Percentiles rank a stretch among this genome's conserved stretches.
Conservation (phyloP, 2,888 invertebrate species). For the Macrosoma leucophasiata region DNA sequence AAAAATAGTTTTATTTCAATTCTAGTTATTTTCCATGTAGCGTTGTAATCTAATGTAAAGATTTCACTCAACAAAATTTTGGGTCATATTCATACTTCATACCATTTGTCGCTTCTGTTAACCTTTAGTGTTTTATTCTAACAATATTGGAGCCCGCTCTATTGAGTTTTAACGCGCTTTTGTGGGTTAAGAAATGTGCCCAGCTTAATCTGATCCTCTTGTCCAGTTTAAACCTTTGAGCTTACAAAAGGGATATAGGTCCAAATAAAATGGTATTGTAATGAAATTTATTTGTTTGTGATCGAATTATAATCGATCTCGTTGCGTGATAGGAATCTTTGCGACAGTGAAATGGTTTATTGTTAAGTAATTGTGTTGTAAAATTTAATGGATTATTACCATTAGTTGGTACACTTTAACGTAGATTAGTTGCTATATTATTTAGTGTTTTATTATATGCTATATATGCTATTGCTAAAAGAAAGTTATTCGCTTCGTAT, state of each 20-base stretch:
- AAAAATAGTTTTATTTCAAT: too few relatives aligned
- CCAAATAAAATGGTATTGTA: conserved; percentile 32
- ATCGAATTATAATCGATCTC: conserved; percentile 66
- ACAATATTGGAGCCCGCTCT: conserved; percentile 41
- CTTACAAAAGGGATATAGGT: conserved; percentile 34
- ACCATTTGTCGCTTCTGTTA: conserved; percentile 16
- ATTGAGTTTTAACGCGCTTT: conserved; percentile 67
- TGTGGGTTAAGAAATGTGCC: conserved; percentile 62
- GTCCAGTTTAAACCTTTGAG: conserved; percentile 22
- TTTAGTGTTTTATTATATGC: too few relatives aligned
- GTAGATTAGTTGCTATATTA: too few relatives aligned
- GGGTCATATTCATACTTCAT: too few relatives aligned
- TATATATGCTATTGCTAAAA: too few relatives aligned
- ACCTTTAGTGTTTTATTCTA: conserved; percentile 23
- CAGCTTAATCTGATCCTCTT: conserved; percentile 35
- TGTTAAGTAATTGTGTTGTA: conserved; percentile 21
- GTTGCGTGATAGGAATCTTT: conserved; percentile 46
- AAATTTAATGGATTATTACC: conserved; percentile 8
- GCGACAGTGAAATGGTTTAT: conserved; percentile 25
- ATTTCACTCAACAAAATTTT: too few relatives aligned
- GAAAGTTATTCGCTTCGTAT: too few relatives aligned
- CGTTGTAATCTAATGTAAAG: too few relatives aligned
- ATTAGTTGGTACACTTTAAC: too few relatives aligned
- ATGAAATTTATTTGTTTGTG: conserved; percentile 61
- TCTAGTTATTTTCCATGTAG: too few relatives aligned